Evolutionary conservation across 2,113 vertebrate genomes (phyloP).

Genomic region (Bungarus multicinctus): DNA sequence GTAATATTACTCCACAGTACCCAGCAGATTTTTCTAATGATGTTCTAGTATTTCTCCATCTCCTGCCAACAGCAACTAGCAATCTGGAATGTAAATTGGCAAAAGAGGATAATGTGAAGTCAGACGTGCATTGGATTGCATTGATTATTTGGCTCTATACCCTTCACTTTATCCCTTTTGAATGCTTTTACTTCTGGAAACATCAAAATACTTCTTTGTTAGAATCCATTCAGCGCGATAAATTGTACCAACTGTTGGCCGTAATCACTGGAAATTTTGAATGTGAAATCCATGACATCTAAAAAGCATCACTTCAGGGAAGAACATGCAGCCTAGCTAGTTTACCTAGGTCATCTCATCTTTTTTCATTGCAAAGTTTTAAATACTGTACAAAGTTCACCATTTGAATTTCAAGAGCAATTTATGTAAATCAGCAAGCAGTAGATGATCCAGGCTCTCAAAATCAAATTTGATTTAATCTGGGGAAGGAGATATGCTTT

Average conservation of each 20-base stretch:
- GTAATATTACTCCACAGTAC: not conserved
- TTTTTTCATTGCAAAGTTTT: not conserved
- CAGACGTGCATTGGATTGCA: not conserved
- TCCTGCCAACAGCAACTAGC: not conserved
- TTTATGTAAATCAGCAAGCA: not conserved
- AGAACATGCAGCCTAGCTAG: not conserved
- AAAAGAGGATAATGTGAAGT: not conserved
- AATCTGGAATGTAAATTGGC: not conserved
- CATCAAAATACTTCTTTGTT: not conserved
- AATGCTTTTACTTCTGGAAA: not conserved
- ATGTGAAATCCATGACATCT: not conserved
- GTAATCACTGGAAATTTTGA: not conserved
- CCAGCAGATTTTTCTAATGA: not conserved
- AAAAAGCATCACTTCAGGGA: not conserved
- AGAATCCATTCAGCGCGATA: not conserved
- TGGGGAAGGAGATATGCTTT: not conserved
- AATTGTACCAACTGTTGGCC: not conserved
- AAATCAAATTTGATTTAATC: not conserved
- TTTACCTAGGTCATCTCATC: not conserved
- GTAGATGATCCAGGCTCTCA: not conserved
- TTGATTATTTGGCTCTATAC: not conserved
- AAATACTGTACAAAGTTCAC: not conserved
- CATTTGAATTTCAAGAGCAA: not conserved
- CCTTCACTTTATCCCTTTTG: not conserved
- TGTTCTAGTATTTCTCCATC: not conserved